Evolutionary conservation across 2,797 vertebrate genomes (phyloP), one percentile per base, ranked within the genome.

Genomic region (Neosilurus mollespiculum): DNA sequence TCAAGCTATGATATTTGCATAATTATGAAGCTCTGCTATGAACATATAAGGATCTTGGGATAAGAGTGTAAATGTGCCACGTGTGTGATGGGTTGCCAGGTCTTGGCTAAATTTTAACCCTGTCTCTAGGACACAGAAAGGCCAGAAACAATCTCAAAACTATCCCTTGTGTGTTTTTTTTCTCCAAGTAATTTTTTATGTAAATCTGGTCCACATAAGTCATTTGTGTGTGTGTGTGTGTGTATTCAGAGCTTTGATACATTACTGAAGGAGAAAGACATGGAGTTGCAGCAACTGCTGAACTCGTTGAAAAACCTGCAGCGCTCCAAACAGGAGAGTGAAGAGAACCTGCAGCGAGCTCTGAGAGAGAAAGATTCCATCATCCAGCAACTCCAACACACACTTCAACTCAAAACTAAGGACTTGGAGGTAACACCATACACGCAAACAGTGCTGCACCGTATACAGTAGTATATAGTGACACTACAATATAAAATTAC

Each of bases 201-300:
- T 18, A 30, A 51, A 53, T 78, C 65, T 15, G 15, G 53, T 66
- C 10, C 9, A 54, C 0, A 15, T 65, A 26, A 65, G 26, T 1
- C 1, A 14, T 16, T 5, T 15, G 12, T 61, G 14, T 51, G 72
- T 58, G 37, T 64, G 15, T 22, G 53, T 86, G n/a, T 88, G 2
- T 87, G 1, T 66, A 18, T 85, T 1, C 89, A 98, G 97, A 96
- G 92, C 89, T 94, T 96, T 66, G 94, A 97, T 82, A 88, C 89
- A 66, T 78, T 94, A 56, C 91, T 96, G 86, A 96, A 92, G 88
- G 97, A 96, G 91, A 96, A 96, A 84, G 96, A 97, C 71, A 89
- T 91, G 24, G 96, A 96, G 89, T 91, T 96, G 86, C 93, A 96
- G 88, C 95, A 96, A 86, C 94, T 96, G 67, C 90, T 91, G 83